Evolutionary conservation across 2,797 vertebrate species (phyloP).

Genomic region (Aplochiton taeniatus): DNA sequence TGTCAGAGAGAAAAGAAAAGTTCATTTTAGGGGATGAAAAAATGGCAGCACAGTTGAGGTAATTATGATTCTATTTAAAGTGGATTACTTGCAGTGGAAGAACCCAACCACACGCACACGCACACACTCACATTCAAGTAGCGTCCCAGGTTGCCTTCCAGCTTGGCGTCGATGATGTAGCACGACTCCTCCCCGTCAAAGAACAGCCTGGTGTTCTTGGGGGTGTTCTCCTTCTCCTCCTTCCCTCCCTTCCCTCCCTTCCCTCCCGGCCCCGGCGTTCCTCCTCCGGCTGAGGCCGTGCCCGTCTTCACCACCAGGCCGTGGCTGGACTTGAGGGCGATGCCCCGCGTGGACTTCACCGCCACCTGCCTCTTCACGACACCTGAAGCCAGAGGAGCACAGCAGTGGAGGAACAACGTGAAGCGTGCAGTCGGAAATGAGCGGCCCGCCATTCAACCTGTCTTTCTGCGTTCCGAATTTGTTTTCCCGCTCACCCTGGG

Average conservation of each 20-base stretch:
- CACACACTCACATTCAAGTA: conserved; percentile 89
- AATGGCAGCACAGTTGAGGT: background rate
- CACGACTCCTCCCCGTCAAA: conserved; percentile 97
- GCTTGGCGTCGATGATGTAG: conserved; percentile 97
- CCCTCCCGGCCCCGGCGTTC: conserved; percentile 65
- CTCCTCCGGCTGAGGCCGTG: conserved; percentile 59
- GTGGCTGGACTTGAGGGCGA: conserved; percentile 88
- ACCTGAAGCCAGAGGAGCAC: conserved; percentile 53
- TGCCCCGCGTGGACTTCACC: conserved; percentile 93
- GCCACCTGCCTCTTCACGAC: conserved; percentile 92
- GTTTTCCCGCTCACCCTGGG: conserved; percentile 53
- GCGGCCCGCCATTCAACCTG: background rate
- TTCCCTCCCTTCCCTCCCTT: conserved; percentile 74
- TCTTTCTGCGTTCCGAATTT: too few relatives aligned
- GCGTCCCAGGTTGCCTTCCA: conserved; percentile 95
- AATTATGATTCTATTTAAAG: background rate
- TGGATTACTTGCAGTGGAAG: background rate
- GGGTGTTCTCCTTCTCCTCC: background rate
- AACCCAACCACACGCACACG: background rate
- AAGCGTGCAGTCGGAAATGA: background rate
- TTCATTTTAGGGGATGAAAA: background rate
- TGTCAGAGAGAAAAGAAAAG: conserved; percentile 52
- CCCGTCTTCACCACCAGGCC: conserved; percentile 89
- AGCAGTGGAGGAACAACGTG: background rate
- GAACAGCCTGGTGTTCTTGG: conserved; percentile 87